A percentile compares a stretch with the other conserved stretches of the same genome.
These are phyloP conservation scores for Schizaphis graminum DNA, from an alignment of 2,888 invertebrate genomes.

Conservation along the genomic window DNA sequence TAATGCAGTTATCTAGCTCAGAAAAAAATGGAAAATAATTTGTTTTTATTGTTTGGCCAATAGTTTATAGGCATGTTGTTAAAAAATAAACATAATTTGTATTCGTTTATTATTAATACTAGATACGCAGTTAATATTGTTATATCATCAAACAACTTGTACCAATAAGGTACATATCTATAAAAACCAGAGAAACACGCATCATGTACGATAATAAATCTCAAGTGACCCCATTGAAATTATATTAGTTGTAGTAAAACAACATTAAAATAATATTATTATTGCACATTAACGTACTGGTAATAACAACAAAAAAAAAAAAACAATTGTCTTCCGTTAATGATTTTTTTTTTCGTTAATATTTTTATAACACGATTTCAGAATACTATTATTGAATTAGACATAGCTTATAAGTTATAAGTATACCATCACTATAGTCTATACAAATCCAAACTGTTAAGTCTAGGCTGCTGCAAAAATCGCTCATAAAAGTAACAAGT, in stretches of 20 bases:
- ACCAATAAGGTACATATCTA: too few relatives aligned
- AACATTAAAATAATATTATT: too few relatives aligned
- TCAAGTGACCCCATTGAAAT: too few relatives aligned
- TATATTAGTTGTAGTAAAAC: too few relatives aligned
- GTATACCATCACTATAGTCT: neutral
- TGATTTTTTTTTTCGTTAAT: neutral
- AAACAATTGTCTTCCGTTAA: too few relatives aligned
- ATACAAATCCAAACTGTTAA: neutral
- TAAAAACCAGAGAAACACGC: too few relatives aligned
- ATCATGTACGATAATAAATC: too few relatives aligned
- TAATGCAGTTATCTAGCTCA: neutral
- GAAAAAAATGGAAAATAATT: neutral
- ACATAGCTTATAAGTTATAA: neutral
- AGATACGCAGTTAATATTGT: neutral
- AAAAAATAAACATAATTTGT: neutral
- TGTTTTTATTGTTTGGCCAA: neutral
- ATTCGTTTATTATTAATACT: neutral
- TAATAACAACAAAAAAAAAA: too few relatives aligned
- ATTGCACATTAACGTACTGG: too few relatives aligned
- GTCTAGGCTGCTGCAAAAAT: neutral
- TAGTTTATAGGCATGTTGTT: neutral
- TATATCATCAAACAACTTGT: too few relatives aligned
- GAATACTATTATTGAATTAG: neutral
- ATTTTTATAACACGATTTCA: neutral
- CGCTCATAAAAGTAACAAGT: neutral